A percentile compares a stretch with the other conserved stretches of the same genome.
These are phyloP conservation scores for Callipepla squamata DNA, from an alignment of 2,113 vertebrate species.

Conservation along the genomic window DNA sequence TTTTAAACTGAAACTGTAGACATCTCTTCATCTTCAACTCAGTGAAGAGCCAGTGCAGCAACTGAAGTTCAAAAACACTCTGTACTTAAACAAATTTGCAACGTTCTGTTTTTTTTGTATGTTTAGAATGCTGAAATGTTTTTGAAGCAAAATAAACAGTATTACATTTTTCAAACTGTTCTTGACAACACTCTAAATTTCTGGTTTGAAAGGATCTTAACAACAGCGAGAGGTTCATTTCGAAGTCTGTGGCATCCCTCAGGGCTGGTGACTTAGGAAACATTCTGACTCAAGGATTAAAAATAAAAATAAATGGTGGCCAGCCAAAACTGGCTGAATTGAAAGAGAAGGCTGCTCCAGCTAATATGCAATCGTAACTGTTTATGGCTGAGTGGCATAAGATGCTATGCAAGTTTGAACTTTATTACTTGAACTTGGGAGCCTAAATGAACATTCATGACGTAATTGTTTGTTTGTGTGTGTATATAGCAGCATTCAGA, in stretches of 20 bases:
- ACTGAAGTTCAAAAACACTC: conserved; percentile 81
- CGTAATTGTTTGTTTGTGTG: conserved; percentile 71
- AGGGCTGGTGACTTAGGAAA: conserved; percentile 59
- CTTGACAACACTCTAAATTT: conserved; percentile 77
- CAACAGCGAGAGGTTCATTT: conserved; percentile 47
- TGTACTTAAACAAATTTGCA: conserved; percentile 83
- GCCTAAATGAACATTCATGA: conserved; percentile 70
- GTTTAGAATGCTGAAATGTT: conserved; percentile 90
- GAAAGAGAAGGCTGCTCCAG: conserved; percentile 63
- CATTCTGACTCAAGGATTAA: conserved; percentile 65
- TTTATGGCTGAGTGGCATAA: conserved; percentile 63
- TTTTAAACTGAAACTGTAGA: conserved; percentile 78
- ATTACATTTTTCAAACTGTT: conserved; percentile 89
- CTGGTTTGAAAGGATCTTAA: conserved; percentile 66
- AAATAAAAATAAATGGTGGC: conserved; percentile 39
- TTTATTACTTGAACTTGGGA: conserved; percentile 66
- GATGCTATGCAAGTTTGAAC: conserved; percentile 71
- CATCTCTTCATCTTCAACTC: conserved; percentile 75
- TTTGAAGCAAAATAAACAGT: conserved; percentile 92
- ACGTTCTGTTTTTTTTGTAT: conserved; percentile 85
- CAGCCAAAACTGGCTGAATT: conserved; percentile 64
- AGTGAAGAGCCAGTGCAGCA: conserved; percentile 77
- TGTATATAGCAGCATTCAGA: conserved; percentile 65
- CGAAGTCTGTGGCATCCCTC: conserved; percentile 58
- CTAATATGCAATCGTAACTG: conserved; percentile 61